Conservation (phyloP, 1,140 invertebrate species). For the Drosophila murphyi region DNA sequence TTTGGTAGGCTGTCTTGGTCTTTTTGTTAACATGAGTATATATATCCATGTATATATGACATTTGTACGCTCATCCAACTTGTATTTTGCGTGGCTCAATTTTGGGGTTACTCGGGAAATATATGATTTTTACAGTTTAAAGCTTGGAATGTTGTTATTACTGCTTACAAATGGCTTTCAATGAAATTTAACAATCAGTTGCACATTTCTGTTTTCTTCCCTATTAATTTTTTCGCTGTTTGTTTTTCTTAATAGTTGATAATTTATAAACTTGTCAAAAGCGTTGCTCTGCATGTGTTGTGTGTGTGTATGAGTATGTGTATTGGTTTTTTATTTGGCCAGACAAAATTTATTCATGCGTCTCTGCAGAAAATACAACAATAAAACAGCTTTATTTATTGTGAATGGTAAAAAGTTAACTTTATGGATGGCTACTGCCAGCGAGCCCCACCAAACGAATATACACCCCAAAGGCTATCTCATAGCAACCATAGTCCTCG, state of each 20-base stretch:
- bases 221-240: not conserved
- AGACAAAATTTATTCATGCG: conserved; percentile 52
- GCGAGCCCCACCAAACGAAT: conserved; percentile 4
- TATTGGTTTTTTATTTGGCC: conserved; percentile 37
- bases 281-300: conserved; percentile 16
- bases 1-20: too few species aligned
- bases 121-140: conserved; percentile 35
- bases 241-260: conserved; percentile 32
- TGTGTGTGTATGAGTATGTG: conserved; percentile 15
- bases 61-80: conserved; percentile 13
- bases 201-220: conserved; percentile 8
- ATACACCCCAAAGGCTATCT: not conserved
- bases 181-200: conserved; percentile 54
- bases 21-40: too few species aligned
- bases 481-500: not conserved
- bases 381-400: conserved; percentile 57
- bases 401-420: conserved; percentile 36
- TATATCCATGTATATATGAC: not conserved
- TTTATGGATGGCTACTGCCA: conserved; percentile 24
- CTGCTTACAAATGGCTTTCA: conserved; percentile 37
- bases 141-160: conserved; percentile 18
- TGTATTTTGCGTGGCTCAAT: conserved; percentile 10
- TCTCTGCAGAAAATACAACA: conserved; percentile 46
- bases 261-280: conserved; percentile 60
- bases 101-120: not conserved